Percentiles rank a stretch among this genome's conserved stretches.
phyloP scores from a whole-genome alignment of 2,797 vertebrate genomes.

The Malacoctenus gilli region DNA sequence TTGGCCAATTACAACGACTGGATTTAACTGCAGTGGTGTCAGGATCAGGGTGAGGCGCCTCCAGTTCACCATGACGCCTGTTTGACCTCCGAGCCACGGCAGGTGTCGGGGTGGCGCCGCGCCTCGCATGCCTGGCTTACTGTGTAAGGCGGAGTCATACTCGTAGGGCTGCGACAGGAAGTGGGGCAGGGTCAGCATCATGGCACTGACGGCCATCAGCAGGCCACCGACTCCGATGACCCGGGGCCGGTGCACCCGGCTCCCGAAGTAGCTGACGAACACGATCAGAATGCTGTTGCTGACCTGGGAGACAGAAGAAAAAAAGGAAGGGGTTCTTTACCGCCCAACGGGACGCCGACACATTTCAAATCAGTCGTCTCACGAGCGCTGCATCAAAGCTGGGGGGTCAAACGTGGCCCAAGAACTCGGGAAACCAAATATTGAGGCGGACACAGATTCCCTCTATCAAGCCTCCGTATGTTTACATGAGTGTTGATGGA shows the following conservation, averaged over 20 bases:
- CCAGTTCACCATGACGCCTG: slow-evolving; percentile 15
- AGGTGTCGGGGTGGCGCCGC: too few relatives aligned
- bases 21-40: too few relatives aligned
- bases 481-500: too few relatives aligned
- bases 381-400: background rate
- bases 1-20: slow-evolving; percentile 65
- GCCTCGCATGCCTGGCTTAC: slow-evolving; percentile 75
- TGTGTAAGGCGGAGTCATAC: slow-evolving; percentile 67
- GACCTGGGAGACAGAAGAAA: slow-evolving; percentile 76
- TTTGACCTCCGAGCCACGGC: slow-evolving; percentile 11
- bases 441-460: background rate
- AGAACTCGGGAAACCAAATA: slow-evolving; percentile 3
- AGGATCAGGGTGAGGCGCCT: slow-evolving; percentile 24
- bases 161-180: slow-evolving; percentile 88
- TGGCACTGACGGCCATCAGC: slow-evolving; percentile 88
- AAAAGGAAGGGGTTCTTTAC: background rate
- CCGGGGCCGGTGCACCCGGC: slow-evolving; percentile 90
- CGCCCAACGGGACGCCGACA: background rate
- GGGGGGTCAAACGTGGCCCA: background rate
- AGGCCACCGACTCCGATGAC: slow-evolving; percentile 90
- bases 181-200: slow-evolving; percentile 92
- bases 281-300: slow-evolving; percentile 92
- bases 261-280: slow-evolving; percentile 97
- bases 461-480: background rate
- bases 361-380: background rate